Conservation (phyloP, 2,888 invertebrate genomes). For the Noctua janthina region DNA sequence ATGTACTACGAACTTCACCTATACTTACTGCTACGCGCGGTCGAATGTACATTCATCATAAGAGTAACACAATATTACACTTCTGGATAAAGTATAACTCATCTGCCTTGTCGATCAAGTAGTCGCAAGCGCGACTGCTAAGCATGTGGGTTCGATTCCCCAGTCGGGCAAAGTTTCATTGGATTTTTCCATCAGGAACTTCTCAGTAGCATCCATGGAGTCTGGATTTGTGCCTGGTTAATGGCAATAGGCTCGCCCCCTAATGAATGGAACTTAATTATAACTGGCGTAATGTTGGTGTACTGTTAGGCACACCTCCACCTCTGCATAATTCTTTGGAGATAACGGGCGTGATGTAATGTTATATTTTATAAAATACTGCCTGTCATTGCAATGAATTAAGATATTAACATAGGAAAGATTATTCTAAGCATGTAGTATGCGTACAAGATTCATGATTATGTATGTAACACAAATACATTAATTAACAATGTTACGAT, state of each 20-base stretch:
- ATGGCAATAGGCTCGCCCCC: background rate
- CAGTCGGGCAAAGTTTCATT: background rate
- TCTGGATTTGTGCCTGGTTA: background rate
- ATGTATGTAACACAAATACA: slow-evolving; percentile 23
- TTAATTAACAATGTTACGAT: slow-evolving; percentile 26
- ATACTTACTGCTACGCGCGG: background rate
- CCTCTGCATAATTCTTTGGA: background rate
- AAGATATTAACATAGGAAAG: background rate
- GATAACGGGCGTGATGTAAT: background rate
- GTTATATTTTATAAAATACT: background rate
- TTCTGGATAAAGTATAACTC: background rate
- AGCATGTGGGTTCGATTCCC: background rate
- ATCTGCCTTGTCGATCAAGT: background rate
- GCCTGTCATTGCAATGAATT: background rate
- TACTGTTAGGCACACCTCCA: background rate
- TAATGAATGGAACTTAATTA: background rate
- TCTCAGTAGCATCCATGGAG: no score
- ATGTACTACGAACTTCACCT: background rate
- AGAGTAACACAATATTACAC: no score
- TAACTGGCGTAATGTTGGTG: background rate
- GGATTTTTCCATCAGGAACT: background rate
- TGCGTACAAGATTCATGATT: slow-evolving; percentile 7
- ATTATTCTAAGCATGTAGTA: slow-evolving; percentile 4
- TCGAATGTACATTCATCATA: background rate
- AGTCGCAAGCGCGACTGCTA: background rate